Conservation (phyloP, 1,140 invertebrate genomes). For the Drosophila grimshawi region DNA sequence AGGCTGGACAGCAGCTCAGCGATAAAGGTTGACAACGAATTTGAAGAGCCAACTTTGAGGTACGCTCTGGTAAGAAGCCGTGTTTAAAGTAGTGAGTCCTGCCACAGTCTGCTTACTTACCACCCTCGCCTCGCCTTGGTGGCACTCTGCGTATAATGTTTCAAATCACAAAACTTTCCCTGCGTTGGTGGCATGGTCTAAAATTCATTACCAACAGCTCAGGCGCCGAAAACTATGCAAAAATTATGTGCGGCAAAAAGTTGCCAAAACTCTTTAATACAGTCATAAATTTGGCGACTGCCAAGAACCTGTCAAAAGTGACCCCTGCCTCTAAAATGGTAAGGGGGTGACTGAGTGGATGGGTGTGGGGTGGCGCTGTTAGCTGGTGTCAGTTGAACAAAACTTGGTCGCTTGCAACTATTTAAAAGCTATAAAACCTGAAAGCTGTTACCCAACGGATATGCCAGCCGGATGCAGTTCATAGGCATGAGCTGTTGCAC, state of each 20-base stretch:
- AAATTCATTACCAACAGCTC: slow-evolving; percentile 26
- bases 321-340: background rate
- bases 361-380: background rate
- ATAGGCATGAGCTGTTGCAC: slow-evolving; percentile 67
- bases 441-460: slow-evolving; percentile 81
- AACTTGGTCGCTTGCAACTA: slow-evolving; percentile 57
- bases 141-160: background rate
- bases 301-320: slow-evolving; percentile 63
- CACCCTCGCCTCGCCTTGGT: background rate
- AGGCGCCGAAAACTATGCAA: slow-evolving; percentile 72
- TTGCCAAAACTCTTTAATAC: slow-evolving; percentile 67
- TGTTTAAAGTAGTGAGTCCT: background rate
- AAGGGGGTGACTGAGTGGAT: no score
- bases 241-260: slow-evolving; percentile 70
- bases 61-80: background rate
- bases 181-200: background rate
- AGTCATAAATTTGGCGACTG: slow-evolving; percentile 75
- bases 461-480: slow-evolving; percentile 77
- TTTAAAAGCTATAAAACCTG: slow-evolving; percentile 82
- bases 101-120: no score
- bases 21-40: background rate
- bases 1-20: background rate
- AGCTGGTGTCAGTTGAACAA: background rate
- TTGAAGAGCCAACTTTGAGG: background rate
- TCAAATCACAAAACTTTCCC: slow-evolving; percentile 29